A percentile compares a stretch with the other conserved stretches of the same genome.
Evolutionary conservation across 2,888 invertebrate species (phyloP).

Genomic region (Epirrhoe alternata): DNA sequence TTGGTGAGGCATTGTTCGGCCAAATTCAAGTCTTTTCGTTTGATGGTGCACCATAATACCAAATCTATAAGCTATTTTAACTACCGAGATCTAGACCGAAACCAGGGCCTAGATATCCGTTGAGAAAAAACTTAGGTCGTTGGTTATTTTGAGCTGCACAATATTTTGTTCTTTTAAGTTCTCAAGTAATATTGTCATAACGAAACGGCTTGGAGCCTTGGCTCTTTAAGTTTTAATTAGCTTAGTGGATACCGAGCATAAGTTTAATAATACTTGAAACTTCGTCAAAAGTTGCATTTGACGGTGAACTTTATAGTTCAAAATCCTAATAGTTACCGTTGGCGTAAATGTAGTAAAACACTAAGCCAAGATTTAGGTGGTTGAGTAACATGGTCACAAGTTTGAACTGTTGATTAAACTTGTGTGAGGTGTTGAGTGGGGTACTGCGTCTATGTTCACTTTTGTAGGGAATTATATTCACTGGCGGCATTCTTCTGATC

Average conservation of each 20-base stretch:
- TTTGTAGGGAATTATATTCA: conserved; percentile 17
- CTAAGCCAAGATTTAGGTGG: too few species aligned
- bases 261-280: conserved; percentile 8
- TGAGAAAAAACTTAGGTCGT: background rate
- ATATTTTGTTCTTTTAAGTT: conserved; percentile 18
- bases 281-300: background rate
- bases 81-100: conserved; percentile 19
- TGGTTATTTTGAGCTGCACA: conserved; percentile 17
- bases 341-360: background rate
- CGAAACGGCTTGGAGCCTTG: conserved; percentile 23
- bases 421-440: conserved; percentile 16
- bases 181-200: conserved; percentile 16
- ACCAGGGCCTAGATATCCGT: conserved; percentile 22
- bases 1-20: conserved; percentile 19
- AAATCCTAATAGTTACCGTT: background rate
- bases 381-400: background rate
- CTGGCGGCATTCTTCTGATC: conserved; percentile 1
- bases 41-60: conserved; percentile 14
- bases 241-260: conserved; percentile 13
- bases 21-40: conserved; percentile 24
- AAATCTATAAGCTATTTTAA: conserved; percentile 2
- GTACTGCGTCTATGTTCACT: conserved; percentile 21
- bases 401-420: conserved; percentile 17
- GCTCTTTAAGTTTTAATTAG: conserved; percentile 16
- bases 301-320: background rate